A percentile compares a stretch with the other conserved stretches of the same genome.
Conservation (phyloP, 2,797 vertebrate genomes). For the Halcyon leucocephala region DNA sequence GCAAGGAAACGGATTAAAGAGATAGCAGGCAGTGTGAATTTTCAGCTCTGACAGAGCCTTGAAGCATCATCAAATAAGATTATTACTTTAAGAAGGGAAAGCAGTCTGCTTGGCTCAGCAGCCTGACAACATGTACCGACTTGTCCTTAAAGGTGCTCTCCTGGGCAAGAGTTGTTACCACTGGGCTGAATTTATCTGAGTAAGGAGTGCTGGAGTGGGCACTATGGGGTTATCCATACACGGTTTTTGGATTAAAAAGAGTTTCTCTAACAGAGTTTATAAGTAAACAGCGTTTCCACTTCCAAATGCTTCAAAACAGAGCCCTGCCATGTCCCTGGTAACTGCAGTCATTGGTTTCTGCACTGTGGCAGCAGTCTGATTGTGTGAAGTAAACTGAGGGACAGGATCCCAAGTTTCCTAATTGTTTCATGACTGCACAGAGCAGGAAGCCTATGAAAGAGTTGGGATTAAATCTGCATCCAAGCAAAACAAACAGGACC, state of each 20-base stretch:
- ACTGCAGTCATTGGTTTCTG: not conserved
- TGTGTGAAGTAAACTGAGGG: not conserved
- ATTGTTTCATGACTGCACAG: conserved; percentile 21
- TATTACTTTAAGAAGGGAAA: conserved; percentile 8
- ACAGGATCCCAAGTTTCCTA: conserved; percentile 2
- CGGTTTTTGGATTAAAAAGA: not conserved
- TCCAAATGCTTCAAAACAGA: not conserved
- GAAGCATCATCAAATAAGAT: conserved; percentile 26
- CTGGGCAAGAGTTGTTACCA: not conserved
- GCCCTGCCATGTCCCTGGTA: not conserved
- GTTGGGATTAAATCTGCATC: conserved; percentile 44
- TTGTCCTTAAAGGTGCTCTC: not conserved
- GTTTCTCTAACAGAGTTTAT: not conserved
- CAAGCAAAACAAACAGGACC: conserved; percentile 48
- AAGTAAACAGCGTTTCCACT: not conserved
- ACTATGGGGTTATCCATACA: fast-evolving
- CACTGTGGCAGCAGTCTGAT: not conserved
- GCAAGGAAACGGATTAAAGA: conserved; percentile 30
- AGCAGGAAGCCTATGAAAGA: conserved; percentile 14
- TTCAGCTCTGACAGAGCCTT: conserved; percentile 1
- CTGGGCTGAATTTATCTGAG: not conserved
- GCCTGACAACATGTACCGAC: not conserved
- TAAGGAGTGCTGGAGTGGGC: not conserved
- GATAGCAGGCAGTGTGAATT: conserved; percentile 1
- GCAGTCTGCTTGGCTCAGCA: not conserved